phyloP scores from a whole-genome alignment of 1,140 invertebrate genomes.

The Hermatobates lingyangjiaoensis region DNA sequence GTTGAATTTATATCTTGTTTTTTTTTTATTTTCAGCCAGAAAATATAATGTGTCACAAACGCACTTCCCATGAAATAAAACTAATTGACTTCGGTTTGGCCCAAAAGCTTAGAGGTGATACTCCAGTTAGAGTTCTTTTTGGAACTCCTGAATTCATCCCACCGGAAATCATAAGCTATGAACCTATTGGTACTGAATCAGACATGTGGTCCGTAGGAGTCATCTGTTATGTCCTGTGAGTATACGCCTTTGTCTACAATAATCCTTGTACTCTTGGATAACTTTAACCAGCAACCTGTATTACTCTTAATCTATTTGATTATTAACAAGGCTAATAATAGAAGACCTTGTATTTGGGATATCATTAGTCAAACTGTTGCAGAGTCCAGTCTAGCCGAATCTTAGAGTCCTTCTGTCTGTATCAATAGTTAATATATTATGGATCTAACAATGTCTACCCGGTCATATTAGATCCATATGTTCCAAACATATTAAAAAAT shows the following conservation, averaged over 20 bases:
- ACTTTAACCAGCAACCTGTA: too few species aligned
- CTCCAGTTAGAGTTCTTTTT: conserved; percentile 57
- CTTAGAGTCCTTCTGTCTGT: too few species aligned
- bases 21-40: conserved; percentile 42
- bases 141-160: conserved; percentile 88
- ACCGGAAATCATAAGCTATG: conserved; percentile 84
- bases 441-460: too few species aligned
- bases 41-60: conserved; percentile 75
- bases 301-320: too few species aligned
- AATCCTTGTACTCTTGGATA: background rate
- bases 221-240: conserved; percentile 85
- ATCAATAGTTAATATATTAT: too few species aligned
- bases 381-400: too few species aligned
- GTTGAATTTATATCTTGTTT: too few species aligned
- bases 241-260: conserved; percentile 17
- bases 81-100: conserved; percentile 85
- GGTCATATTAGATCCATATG: too few species aligned
- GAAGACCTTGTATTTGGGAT: too few species aligned
- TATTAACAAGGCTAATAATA: too few species aligned
- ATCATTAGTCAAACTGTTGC: too few species aligned
- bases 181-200: conserved; percentile 60
- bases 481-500: too few species aligned
- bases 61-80: conserved; percentile 66
- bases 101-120: conserved; percentile 46
- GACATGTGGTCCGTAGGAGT: conserved; percentile 93